Conservation (phyloP, 2,113 vertebrate genomes). For the Azemiops feae region DNA sequence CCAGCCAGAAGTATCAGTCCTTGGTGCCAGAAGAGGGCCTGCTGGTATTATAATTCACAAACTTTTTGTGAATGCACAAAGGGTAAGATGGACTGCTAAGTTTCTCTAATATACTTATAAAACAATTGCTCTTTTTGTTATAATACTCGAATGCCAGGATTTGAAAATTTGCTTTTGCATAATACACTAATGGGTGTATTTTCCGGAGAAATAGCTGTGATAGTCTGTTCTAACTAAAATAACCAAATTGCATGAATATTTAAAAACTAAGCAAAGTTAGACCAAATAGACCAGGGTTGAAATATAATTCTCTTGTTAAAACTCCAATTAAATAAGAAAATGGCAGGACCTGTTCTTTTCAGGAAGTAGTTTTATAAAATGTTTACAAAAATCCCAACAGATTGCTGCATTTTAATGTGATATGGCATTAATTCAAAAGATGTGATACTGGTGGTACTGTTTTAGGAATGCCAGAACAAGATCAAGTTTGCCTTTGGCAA, state of each 20-base stretch:
- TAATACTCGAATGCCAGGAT: conserved; percentile 15
- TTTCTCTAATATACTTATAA: background rate
- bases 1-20: conserved; percentile 89
- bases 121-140: conserved; percentile 5
- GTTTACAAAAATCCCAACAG: background rate
- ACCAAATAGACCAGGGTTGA: background rate
- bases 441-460: background rate
- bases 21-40: conserved; percentile 84
- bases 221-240: background rate
- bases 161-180: conserved; percentile 2
- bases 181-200: conserved; percentile 1
- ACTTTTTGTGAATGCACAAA: conserved; percentile 87
- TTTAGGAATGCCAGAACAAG: background rate
- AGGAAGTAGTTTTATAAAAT: background rate
- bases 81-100: conserved; percentile 72
- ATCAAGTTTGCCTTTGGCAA: background rate
- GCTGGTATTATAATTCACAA: conserved; percentile 90
- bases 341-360: background rate
- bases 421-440: background rate
- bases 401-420: background rate
- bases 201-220: background rate
- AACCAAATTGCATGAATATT: background rate
- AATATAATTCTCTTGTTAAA: background rate
- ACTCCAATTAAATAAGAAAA: background rate
- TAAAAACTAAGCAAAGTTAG: background rate